phyloP scores from a whole-genome alignment of 2,113 vertebrate species.

The Gymnarchus niloticus region DNA sequence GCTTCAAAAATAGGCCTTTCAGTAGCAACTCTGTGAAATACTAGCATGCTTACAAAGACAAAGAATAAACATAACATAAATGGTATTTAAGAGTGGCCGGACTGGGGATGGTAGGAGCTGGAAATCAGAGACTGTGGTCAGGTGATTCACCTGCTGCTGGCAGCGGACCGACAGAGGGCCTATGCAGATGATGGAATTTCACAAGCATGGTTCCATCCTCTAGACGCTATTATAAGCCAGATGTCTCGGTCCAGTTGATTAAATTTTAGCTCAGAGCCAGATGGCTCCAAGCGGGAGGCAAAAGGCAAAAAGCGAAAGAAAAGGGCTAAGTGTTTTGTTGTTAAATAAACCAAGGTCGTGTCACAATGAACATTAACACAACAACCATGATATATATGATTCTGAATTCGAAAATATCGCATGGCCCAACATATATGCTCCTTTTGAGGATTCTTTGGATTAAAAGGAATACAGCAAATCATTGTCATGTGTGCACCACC shows the following conservation, averaged over 20 bases:
- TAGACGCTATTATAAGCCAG: conserved; percentile 1
- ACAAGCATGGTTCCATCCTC: background rate
- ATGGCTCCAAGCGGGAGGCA: background rate
- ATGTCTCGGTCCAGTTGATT: conserved; percentile 5
- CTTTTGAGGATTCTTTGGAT: no score
- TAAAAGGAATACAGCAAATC: no score
- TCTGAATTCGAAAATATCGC: background rate
- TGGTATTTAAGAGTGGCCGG: background rate
- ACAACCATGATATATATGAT: background rate
- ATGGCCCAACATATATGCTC: no score
- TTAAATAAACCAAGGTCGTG: background rate
- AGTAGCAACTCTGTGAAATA: background rate
- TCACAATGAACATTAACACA: background rate
- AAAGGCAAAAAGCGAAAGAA: background rate
- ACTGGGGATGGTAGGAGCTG: background rate
- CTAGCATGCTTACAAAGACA: background rate
- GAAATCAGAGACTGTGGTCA: background rate
- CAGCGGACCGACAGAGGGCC: background rate
- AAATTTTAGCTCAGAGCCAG: conserved; percentile 3
- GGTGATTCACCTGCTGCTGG: background rate
- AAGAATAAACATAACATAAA: background rate
- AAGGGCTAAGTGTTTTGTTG: background rate
- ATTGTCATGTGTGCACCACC: no score
- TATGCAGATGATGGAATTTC: background rate
- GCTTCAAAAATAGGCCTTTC: background rate